These are phyloP conservation scores for Drosophila cracens DNA, from an alignment of 2,888 invertebrate species.

Conservation along the genomic window DNA sequence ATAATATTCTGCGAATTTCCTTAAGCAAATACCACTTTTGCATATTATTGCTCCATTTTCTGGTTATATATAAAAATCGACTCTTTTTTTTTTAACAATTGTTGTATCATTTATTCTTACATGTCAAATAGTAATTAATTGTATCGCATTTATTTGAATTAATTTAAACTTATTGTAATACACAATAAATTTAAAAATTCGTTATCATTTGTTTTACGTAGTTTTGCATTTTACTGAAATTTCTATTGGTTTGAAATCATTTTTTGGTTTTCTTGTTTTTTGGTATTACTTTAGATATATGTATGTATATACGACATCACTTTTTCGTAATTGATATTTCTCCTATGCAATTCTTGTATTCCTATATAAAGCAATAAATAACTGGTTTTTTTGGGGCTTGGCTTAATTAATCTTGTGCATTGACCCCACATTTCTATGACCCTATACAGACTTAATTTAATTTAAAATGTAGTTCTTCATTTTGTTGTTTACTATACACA, in stretches of 20 bases:
- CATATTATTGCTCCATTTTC: neutral
- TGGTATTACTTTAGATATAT: slow-evolving; percentile 76
- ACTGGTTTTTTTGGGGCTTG: slow-evolving; percentile 56
- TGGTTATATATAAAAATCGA: neutral
- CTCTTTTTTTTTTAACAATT: slow-evolving; percentile 58
- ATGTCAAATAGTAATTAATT: slow-evolving; percentile 82
- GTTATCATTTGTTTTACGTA: slow-evolving; percentile 77
- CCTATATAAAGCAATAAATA: slow-evolving; percentile 83
- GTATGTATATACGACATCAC: slow-evolving; percentile 82
- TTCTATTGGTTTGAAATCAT: slow-evolving; percentile 74
- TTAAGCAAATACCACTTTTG: neutral
- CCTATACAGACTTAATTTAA: slow-evolving; percentile 78
- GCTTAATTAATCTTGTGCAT: slow-evolving; percentile 62
- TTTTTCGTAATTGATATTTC: slow-evolving; percentile 82
- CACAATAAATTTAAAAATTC: slow-evolving; percentile 70
- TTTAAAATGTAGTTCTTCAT: slow-evolving; percentile 71
- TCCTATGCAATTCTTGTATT: slow-evolving; percentile 77
- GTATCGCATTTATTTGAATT: slow-evolving; percentile 76
- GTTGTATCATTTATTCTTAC: slow-evolving; percentile 79
- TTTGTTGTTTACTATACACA: slow-evolving; percentile 73
- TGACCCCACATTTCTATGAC: slow-evolving; percentile 50
- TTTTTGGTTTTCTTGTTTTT: slow-evolving; percentile 29
- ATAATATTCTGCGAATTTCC: neutral
- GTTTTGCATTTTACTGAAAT: slow-evolving; percentile 76
- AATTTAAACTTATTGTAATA: slow-evolving; percentile 66